Percentiles rank a stretch among this genome's conserved stretches.
These are phyloP conservation scores for Megastigmus dorsalis DNA, from an alignment of 2,888 invertebrate species.

Conservation along the genomic window DNA sequence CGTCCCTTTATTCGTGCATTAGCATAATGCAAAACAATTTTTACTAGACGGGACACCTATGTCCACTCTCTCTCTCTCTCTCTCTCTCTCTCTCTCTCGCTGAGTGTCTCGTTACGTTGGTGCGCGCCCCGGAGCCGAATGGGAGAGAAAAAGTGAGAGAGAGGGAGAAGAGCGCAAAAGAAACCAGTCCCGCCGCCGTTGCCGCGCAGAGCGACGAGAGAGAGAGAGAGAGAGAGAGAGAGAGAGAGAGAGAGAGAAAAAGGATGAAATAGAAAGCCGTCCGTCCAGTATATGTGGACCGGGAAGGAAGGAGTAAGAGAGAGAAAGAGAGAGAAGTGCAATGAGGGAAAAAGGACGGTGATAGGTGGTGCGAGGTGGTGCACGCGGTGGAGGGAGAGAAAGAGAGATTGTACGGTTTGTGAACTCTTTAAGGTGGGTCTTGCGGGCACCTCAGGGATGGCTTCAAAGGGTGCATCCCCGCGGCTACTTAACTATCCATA, in stretches of 20 bases:
- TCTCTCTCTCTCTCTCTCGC: neutral
- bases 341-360: neutral
- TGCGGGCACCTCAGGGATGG: neutral
- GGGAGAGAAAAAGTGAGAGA: slow-evolving; percentile 10
- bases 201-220: neutral
- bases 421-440: slow-evolving; percentile 26
- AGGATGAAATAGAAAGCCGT: slow-evolving; percentile 73
- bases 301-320: too few relatives aligned
- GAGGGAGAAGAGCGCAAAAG: slow-evolving; percentile 24
- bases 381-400: neutral
- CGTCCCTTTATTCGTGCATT: slow-evolving; percentile 53
- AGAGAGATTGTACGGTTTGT: neutral
- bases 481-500: too few relatives aligned
- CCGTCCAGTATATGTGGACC: slow-evolving; percentile 69
- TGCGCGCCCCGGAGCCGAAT: neutral
- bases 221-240: slow-evolving; percentile 53
- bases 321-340: slow-evolving; percentile 8
- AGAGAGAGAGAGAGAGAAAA: slow-evolving; percentile 57
- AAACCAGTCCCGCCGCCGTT: slow-evolving; percentile 45
- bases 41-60: slow-evolving; percentile 17
- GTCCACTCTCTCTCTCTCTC: neutral
- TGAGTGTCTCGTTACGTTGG: slow-evolving; percentile 29
- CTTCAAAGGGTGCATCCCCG: neutral
- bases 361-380: too few relatives aligned
- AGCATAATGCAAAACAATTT: slow-evolving; percentile 55